Conservation (phyloP, 2,888 invertebrate species). For the Drosophila phalerata region DNA sequence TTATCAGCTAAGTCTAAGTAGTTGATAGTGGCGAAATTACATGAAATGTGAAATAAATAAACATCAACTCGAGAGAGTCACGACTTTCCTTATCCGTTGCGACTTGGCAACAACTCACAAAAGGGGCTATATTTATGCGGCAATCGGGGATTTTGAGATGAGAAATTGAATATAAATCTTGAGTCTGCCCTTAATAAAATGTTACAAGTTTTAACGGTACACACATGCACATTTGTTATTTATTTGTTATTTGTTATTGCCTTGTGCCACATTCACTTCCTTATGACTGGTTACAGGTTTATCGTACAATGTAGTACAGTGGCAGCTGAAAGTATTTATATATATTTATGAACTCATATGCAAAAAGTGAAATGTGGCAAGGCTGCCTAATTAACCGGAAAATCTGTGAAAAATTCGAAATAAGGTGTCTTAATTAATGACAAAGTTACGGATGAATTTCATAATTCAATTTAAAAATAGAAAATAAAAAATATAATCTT, state of each 20-base stretch:
- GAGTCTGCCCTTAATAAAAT: constrained; percentile 42
- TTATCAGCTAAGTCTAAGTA: constrained; percentile 32
- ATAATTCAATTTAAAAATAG: not conserved
- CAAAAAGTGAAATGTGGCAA: constrained; percentile 30
- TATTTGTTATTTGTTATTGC: constrained; percentile 24
- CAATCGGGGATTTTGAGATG: not conserved
- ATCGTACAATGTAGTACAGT: constrained; percentile 27
- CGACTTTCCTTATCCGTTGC: constrained; percentile 2
- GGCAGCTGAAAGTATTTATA: constrained; percentile 25
- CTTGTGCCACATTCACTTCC: constrained; percentile 66
- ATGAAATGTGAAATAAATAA: constrained; percentile 16
- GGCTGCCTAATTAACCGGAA: constrained; percentile 54
- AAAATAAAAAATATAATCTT: not conserved
- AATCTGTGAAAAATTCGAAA: constrained; percentile 7
- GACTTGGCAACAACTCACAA: constrained; percentile 11
- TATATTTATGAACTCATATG: not conserved
- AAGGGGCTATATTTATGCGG: not conserved
- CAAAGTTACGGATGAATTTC: not conserved
- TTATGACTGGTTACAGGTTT: constrained; percentile 52
- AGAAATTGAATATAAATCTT: constrained; percentile 30
- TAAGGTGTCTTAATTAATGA: not conserved
- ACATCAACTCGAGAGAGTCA: constrained; percentile 10
- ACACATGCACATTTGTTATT: constrained; percentile 14
- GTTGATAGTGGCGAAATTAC: constrained; percentile 25
- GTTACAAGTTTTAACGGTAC: constrained; percentile 33